A percentile compares a stretch with the other conserved stretches of the same genome.
Evolutionary conservation across 2,797 vertebrate genomes (phyloP).

Genomic region (Tiaroga cobitis): DNA sequence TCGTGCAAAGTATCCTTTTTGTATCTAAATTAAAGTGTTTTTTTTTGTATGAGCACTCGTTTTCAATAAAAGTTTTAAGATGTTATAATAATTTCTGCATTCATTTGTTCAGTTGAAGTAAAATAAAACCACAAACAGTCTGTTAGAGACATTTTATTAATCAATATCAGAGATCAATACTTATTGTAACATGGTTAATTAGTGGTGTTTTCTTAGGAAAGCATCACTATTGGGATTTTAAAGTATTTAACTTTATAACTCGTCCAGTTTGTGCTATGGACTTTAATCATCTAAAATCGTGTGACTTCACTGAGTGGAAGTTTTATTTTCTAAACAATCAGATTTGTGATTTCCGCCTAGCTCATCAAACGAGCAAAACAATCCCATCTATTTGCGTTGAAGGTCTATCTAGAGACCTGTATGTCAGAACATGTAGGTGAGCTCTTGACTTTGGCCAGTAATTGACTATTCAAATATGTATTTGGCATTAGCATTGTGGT

Average conservation of each 20-base stretch:
- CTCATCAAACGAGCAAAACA: not conserved
- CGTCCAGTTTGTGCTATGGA: not conserved
- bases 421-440: not conserved
- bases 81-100: not conserved
- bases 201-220: not conserved
- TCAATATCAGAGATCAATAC: not conserved
- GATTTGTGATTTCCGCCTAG: not conserved
- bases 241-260: not conserved
- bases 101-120: conserved; percentile 5
- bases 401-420: not conserved
- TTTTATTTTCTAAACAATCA: not conserved
- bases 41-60: conserved; percentile 76
- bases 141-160: not conserved
- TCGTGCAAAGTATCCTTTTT: conserved; percentile 58
- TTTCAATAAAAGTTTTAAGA: conserved; percentile 65
- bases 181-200: not conserved
- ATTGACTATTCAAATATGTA: not conserved
- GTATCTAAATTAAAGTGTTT: conserved; percentile 66
- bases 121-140: not conserved
- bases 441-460: not conserved
- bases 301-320: not conserved
- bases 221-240: not conserved
- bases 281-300: not conserved
- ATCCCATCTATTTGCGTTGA: too few relatives aligned
- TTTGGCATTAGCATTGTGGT: not conserved